phyloP scores from a whole-genome alignment of 2,113 vertebrate genomes.

The Helogale parvula region DNA sequence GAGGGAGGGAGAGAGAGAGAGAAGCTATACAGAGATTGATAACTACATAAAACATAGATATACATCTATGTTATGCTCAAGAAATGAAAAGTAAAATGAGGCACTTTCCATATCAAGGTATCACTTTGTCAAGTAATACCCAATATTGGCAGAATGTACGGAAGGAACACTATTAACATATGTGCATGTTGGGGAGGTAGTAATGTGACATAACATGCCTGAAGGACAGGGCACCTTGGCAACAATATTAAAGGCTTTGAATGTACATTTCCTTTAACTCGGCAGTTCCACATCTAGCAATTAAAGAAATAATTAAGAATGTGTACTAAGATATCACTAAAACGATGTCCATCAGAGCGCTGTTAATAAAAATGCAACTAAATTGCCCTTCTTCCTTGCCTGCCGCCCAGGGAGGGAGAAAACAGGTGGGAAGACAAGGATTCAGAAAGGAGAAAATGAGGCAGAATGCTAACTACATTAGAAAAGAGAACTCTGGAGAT shows the following conservation, averaged over 20 bases:
- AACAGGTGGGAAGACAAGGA: not conserved
- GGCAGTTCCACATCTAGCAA: slow-evolving; percentile 33
- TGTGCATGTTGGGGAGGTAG: not conserved
- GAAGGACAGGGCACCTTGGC: slow-evolving; percentile 28
- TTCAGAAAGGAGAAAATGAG: slow-evolving; percentile 39
- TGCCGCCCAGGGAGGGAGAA: not conserved
- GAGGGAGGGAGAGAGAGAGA: not conserved
- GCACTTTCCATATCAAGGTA: not conserved
- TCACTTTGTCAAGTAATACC: not conserved
- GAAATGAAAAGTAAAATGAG: not conserved
- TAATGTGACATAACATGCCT: not conserved
- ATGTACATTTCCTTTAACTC: slow-evolving; percentile 6
- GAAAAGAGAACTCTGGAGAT: not conserved
- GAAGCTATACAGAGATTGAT: not conserved
- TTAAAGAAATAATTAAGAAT: slow-evolving; percentile 72
- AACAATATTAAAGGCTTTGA: slow-evolving; percentile 33
- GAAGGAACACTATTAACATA: not conserved
- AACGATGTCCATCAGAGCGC: slow-evolving; percentile 55
- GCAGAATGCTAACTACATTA: not conserved
- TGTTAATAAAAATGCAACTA: not conserved
- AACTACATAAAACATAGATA: not conserved
- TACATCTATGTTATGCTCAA: not conserved
- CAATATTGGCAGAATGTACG: not conserved
- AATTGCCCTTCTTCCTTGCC: slow-evolving; percentile 35
- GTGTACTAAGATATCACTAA: slow-evolving; percentile 55